Percentiles rank a stretch among this genome's conserved stretches.
phyloP scores from a whole-genome alignment of 2,888 invertebrate genomes.

The Seira musarum region DNA sequence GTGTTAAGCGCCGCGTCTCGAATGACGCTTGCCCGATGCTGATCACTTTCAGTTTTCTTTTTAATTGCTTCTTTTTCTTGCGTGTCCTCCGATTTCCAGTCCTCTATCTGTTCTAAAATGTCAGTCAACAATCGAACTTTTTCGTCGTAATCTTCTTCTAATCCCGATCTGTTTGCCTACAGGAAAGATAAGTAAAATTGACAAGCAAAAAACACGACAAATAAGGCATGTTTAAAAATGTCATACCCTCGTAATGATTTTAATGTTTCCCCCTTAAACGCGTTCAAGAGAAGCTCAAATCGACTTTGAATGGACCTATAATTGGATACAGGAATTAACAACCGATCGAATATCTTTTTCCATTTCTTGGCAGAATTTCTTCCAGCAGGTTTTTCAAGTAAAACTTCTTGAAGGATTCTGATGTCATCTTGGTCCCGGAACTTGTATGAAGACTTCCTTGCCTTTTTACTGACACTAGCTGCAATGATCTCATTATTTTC shows the following conservation, averaged over 20 bases:
- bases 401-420: background rate
- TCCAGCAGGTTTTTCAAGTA: background rate
- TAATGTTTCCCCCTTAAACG: background rate
- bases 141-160: conserved; percentile 21
- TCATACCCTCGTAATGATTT: conserved; percentile 5
- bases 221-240: background rate
- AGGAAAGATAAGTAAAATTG: background rate
- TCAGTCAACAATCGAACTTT: conserved; percentile 14
- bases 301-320: background rate
- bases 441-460: background rate
- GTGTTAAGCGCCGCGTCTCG: too few species aligned
- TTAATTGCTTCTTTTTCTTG: background rate
- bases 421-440: conserved; percentile 8
- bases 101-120: conserved; percentile 14
- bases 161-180: conserved; percentile 13
- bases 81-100: background rate
- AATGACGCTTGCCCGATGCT: background rate
- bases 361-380: background rate
- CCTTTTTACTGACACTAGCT: too few species aligned
- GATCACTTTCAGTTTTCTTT: background rate
- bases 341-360: background rate
- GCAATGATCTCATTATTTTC: background rate
- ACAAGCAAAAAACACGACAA: background rate
- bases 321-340: conserved; percentile 1
- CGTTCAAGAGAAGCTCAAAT: background rate